These are phyloP conservation scores for Mesoclemmys tuberculata DNA, from an alignment of 2,113 vertebrate species.

Conservation along the genomic window DNA sequence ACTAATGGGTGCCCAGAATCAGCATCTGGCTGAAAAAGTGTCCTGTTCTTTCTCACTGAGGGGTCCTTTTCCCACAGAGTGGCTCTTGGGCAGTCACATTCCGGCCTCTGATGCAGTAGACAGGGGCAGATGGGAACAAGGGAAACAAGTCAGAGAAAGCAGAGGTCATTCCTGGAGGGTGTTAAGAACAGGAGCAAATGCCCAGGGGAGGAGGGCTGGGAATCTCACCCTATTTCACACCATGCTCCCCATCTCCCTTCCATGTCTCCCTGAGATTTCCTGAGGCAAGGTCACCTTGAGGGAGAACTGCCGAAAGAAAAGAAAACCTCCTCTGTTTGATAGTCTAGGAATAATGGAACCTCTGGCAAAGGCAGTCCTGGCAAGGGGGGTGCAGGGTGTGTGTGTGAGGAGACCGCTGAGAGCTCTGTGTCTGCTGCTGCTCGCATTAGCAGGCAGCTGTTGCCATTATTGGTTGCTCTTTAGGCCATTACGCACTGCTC, in stretches of 20 bases:
- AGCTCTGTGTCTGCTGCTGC: background rate
- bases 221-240: background rate
- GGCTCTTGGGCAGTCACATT: accelerated
- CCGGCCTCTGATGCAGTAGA: accelerated
- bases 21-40: background rate
- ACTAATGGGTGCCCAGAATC: background rate
- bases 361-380: background rate
- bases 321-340: accelerated
- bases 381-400: background rate
- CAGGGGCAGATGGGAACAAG: background rate
- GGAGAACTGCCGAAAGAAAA: background rate
- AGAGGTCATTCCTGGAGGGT: background rate
- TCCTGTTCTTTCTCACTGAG: background rate
- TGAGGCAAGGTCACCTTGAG: accelerated
- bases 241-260: background rate
- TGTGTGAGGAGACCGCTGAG: accelerated
- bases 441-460: background rate
- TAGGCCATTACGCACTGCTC: background rate
- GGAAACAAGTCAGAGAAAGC: background rate
- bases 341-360: background rate
- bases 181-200: accelerated
- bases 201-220: accelerated
- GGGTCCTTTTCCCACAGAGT: accelerated
- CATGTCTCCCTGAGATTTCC: background rate
- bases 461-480: background rate